Base-by-base conservation (phyloP, 1,140 invertebrate genomes). In the Drosophila elegans region DNA sequence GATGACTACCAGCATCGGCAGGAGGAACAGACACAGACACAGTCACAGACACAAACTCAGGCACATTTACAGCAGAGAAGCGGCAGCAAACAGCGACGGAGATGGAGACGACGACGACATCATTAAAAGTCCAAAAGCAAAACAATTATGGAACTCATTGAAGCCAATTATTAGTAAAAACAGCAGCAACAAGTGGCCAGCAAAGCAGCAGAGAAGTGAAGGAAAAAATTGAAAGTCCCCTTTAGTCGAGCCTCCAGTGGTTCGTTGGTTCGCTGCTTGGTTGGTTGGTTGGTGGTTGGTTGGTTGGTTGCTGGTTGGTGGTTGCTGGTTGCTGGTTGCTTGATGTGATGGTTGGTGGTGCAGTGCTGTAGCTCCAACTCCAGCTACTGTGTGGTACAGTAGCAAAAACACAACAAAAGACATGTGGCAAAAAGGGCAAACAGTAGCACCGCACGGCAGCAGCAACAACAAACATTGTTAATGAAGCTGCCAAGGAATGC, bases 71-170 rank as follows among this genome's bases (percentile, higher is more conserved):
- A 7, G 29, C 29, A 6, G 29, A 7, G 29, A 32, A 32, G 29
- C 29, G 42, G 9, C 38, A 45, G 29, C 41, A 46, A 13, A 34
- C 29, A 34, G 49, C 16, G 38, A 12, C 13, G 44, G 41, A 51
- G 32, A 44, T 73, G n/a, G 61, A 66, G 27, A 49, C 68, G 56
- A 62, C 64, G 84, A 78, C 75, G 83, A 83, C 84, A 88, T 88
- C 83, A 88, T 88, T 88, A 88, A 88, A 89, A 88, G 83, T 83
- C 83, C 75, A 73, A 88, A 88, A 89, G 82, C 83, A 88, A 89
- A 88, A 89, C 84, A 88, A 88, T 88, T 88, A 88, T 88, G 84
- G 84, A 89, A 88, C 84, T 88, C 84, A 88, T 88, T 88, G 84
- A 88, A 88, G 84, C 84, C 84, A 88, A 88, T 88, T 88, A 88